Base-by-base conservation (phyloP, 2,888 invertebrate genomes). In the Nasonia oneida region DNA sequence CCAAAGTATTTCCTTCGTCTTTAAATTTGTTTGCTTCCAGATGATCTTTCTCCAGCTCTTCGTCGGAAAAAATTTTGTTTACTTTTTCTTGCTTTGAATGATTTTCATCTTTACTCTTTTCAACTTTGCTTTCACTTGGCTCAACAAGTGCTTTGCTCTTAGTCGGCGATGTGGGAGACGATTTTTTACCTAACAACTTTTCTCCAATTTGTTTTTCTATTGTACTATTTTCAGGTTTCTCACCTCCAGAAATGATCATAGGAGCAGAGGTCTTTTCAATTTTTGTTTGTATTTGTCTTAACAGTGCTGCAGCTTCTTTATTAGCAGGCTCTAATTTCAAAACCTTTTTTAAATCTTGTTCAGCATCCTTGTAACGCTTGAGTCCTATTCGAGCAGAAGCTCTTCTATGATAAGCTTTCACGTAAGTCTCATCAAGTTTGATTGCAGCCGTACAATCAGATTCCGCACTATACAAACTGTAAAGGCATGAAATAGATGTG, bases 361-460 rank as follows among this genome's bases (percentile, higher is more conserved):
- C 95, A 0, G 98, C 98, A 70, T 96, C 95, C 29, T 95, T 94
- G 29, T 96, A 94, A 73, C 97, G 96, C 47, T 96, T 96, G 0
- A 98, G 94, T 6, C 94, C 95, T 90, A 96, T 96, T 85, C 97
- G 95, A 0, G 96, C 97, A 85, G 95, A 95, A 89, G 97, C 97
- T 89, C 98, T 95, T 1, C 98, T 95, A 89, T 96, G 96, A 87
- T 97, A 95, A 0, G 98, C 98, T 94, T 99, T 99, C 0, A 97
- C 96, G 89, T 98, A 98, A 0, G 95, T 95, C 0, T 95, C 94
- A 92, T 98, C 97, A 8, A 98, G 93, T 85, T 95, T 94, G 3
- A 99, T 94, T 0, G 99, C 98, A 83, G 95, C 94, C 0, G 96
- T 96, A 91, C 98, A 98, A 93, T 99, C 98, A 0, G 95, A 94